Conservation (phyloP, 2,113 vertebrate species). For the Oenanthe oenanthe region DNA sequence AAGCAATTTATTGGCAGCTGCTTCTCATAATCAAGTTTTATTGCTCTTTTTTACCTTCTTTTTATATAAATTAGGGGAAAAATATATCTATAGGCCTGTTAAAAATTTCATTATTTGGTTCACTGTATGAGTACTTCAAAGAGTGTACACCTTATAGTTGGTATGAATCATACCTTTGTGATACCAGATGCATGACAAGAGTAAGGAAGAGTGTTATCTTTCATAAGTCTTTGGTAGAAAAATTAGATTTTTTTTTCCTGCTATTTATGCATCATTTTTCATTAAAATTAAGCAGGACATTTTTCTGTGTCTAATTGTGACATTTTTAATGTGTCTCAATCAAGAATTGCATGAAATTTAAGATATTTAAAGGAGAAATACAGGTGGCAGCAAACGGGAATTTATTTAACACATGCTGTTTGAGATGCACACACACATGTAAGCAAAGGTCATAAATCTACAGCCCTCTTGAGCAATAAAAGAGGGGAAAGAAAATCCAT, state of each 20-base stretch:
- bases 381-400: not conserved
- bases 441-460: constrained; percentile 61
- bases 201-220: not conserved
- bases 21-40: not conserved
- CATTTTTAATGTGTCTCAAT: not conserved
- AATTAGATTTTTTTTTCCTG: not conserved
- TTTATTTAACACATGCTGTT: constrained; percentile 11
- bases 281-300: not conserved
- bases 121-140: not conserved
- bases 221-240: not conserved
- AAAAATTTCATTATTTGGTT: not conserved
- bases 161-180: not conserved
- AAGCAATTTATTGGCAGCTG: not conserved
- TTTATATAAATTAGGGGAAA: not conserved
- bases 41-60: not conserved
- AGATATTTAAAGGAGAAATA: not conserved
- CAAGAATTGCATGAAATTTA: not conserved
- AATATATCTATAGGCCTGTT: not conserved
- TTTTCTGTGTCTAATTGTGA: not conserved
- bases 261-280: not conserved
- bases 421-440: constrained; percentile 40
- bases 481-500: constrained; percentile 65
- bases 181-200: not conserved
- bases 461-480: constrained; percentile 53
- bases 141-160: not conserved